These are phyloP conservation scores for Oscheius sp. DNA, from an alignment of 2,888 invertebrate species.

Conservation along the genomic window DNA sequence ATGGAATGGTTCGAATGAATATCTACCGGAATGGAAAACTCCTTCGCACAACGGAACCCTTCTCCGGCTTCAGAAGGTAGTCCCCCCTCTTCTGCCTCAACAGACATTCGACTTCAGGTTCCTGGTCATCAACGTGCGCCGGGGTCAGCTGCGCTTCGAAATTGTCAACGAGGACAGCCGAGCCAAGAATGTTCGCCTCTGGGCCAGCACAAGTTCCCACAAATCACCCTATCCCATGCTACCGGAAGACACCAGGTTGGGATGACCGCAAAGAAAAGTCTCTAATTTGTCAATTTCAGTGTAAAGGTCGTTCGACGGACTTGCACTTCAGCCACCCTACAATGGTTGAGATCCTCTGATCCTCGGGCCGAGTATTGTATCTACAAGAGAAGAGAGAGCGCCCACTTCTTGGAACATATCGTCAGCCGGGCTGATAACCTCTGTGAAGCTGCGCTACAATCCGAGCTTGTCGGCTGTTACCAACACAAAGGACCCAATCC, in stretches of 20 bases:
- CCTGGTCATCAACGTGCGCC: slow-evolving; percentile 55
- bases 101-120: slow-evolving; percentile 43
- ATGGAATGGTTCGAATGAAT: slow-evolving; percentile 59
- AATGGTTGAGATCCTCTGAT: slow-evolving; percentile 60
- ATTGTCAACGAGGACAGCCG: slow-evolving; percentile 62
- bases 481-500: slow-evolving; percentile 45
- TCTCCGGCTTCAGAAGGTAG: slow-evolving; percentile 60
- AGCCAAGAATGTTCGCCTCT: slow-evolving; percentile 50
- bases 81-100: neutral
- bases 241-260: slow-evolving; percentile 65
- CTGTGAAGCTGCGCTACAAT: slow-evolving; percentile 51
- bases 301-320: slow-evolving; percentile 52
- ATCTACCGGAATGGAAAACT: slow-evolving; percentile 58
- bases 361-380: slow-evolving; percentile 59
- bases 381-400: slow-evolving; percentile 52
- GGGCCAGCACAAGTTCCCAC: slow-evolving; percentile 55
- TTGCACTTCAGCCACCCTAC: slow-evolving; percentile 49
- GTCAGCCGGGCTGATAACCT: slow-evolving; percentile 57
- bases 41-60: slow-evolving; percentile 56
- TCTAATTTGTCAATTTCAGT: slow-evolving; percentile 44
- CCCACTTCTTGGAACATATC: slow-evolving; percentile 58
- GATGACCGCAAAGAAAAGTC: neutral
- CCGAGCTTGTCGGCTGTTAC: slow-evolving; percentile 59
- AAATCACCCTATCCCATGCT: slow-evolving; percentile 63
- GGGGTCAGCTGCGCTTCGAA: slow-evolving; percentile 59